Base-by-base conservation (phyloP, 2,113 vertebrate genomes). In the Apteryx owenii region DNA sequence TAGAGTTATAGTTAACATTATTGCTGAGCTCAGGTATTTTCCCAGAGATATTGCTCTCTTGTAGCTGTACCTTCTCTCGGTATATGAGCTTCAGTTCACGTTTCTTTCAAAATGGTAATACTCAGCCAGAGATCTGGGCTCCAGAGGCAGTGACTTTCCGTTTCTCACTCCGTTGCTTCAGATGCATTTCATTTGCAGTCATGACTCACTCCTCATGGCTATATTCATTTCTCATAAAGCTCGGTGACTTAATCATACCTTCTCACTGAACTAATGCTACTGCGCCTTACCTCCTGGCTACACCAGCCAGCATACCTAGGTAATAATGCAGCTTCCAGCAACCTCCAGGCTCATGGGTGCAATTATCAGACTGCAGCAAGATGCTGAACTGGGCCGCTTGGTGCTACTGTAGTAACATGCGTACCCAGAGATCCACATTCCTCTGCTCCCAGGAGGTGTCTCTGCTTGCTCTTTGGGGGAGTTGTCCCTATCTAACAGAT, bases 231-330 rank as follows among this genome's bases (percentile, higher is more conserved):
- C 92, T 96, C 88, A 88, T 93, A 94, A 95, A 96, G 26, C 64
- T 5, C 8, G 9, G 88, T 97, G 93, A 97, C 95, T 94, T 96
- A 88, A 96, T 95, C 96, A 96, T 97, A 90, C 95, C 95, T 96
- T 96, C 91, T 75, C 48, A 21, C 92, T 97, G 95, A 96, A 88
- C 88, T 96, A 90, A 96, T 88, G 85, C 76, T 91, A 89, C 95
- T 97, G 96, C 96, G 17, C 96, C 96, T 93, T 97, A 62, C 96
- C 96, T 97, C 90, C 96, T 96, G 96, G 96, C 95, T 97, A 97
- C 92, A 88, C 18, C 93, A 93, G 85, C 78, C 95, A 66, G 93
- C 88, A 94, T 89, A 94, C 93, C 94, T 93, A 91, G 91, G 56
- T 80, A 91, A 90, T 14, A 58, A 44, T 19, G 10, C 88, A 2